Conservation (phyloP, 2,113 vertebrate genomes). For the Trematomus loennbergii region DNA sequence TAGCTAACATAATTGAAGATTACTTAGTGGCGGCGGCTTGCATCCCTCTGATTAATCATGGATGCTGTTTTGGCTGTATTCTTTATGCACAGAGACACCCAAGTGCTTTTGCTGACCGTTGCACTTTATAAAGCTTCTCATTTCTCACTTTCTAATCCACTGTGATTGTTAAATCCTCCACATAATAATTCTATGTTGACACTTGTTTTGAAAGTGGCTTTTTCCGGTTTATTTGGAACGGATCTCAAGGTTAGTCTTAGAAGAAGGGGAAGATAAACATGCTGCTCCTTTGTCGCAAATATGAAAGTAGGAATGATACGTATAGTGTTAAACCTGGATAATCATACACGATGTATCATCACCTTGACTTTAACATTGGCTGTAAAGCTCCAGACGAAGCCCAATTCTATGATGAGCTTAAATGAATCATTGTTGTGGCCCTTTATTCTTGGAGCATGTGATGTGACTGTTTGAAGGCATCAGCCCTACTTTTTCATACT, state of each 20-base stretch:
- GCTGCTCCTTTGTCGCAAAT: background rate
- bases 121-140: slow-evolving; percentile 14
- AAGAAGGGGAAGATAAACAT: slow-evolving; percentile 9
- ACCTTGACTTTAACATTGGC: slow-evolving; percentile 56
- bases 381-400: slow-evolving; percentile 30
- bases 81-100: background rate
- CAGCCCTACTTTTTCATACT: slow-evolving; percentile 50
- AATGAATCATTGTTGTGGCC: too few relatives aligned
- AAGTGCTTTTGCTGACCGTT: slow-evolving; percentile 12
- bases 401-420: slow-evolving; percentile 37
- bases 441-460: slow-evolving; percentile 28
- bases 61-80: slow-evolving; percentile 26
- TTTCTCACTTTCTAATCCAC: slow-evolving; percentile 15
- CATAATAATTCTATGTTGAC: background rate
- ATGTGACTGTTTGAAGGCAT: slow-evolving; percentile 54
- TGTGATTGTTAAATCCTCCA: slow-evolving; percentile 16
- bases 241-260: slow-evolving; percentile 13
- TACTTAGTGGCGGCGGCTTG: slow-evolving; percentile 22
- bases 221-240: slow-evolving; percentile 6
- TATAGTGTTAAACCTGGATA: background rate
- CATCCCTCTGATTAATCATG: slow-evolving; percentile 43
- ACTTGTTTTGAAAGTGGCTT: slow-evolving; percentile 15
- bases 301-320: slow-evolving; percentile 9
- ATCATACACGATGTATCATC: slow-evolving; percentile 19
- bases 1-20: slow-evolving; percentile 11